Conservation (phyloP, 2,797 vertebrate genomes). For the Sciurus vulgaris region DNA sequence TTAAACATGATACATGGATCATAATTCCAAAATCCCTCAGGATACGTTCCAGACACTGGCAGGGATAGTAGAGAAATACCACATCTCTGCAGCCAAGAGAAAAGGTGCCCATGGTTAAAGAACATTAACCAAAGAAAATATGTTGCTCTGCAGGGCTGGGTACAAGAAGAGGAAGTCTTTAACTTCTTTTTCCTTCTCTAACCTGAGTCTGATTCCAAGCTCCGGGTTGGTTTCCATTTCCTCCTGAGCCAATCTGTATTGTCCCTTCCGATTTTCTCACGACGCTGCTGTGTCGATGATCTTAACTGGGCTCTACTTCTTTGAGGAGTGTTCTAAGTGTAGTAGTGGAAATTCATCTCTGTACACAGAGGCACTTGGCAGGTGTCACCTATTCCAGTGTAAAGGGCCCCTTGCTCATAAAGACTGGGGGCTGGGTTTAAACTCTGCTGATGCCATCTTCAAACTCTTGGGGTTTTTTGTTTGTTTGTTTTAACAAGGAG, state of each 20-base stretch:
- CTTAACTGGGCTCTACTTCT: neutral
- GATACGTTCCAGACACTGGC: neutral
- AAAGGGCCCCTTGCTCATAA: neutral
- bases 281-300: neutral
- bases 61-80: neutral
- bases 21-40: neutral
- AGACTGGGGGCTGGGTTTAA: neutral
- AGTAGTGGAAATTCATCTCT: neutral
- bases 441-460: neutral
- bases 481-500: slow-evolving; percentile 9
- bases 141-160: slow-evolving; percentile 79
- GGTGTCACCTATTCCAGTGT: neutral
- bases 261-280: neutral
- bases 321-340: neutral
- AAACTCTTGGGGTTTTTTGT: neutral
- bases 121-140: slow-evolving; percentile 59
- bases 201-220: slow-evolving; percentile 9
- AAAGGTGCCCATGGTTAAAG: neutral
- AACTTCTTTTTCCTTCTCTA: neutral
- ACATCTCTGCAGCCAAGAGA: neutral
- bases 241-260: neutral
- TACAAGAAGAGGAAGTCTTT: neutral
- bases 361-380: neutral
- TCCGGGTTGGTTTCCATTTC: neutral
- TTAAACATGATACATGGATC: neutral